phyloP scores from a whole-genome alignment of 2,888 invertebrate genomes.

The Euzophera pinguis region DNA sequence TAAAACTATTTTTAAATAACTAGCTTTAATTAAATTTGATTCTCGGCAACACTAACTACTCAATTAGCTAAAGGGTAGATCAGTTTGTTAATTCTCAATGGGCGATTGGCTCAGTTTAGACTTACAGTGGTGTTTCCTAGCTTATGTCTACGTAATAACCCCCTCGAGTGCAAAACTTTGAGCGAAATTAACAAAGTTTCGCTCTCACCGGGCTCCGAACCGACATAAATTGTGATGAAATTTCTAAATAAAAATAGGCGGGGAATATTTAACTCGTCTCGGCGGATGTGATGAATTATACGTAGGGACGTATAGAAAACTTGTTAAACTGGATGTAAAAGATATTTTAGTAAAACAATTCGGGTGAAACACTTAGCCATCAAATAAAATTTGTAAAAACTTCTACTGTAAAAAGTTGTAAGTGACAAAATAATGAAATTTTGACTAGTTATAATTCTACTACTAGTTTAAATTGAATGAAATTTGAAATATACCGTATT shows the following conservation, averaged over 20 bases:
- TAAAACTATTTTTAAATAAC: not conserved
- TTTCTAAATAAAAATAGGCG: constrained; percentile 34
- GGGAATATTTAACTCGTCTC: constrained; percentile 15
- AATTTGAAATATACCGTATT: no score
- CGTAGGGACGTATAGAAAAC: not conserved
- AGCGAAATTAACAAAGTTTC: constrained; percentile 73
- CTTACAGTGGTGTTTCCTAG: constrained; percentile 11
- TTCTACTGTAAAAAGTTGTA: no score
- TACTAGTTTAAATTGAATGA: no score
- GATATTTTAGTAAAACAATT: no score
- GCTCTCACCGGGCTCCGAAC: constrained; percentile 47
- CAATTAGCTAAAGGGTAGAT: not conserved
- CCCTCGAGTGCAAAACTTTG: constrained; percentile 59
- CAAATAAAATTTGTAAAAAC: no score
- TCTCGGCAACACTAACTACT: not conserved
- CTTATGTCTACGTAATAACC: constrained; percentile 51
- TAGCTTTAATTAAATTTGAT: not conserved
- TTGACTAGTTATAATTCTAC: no score
- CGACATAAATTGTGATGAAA: constrained; percentile 68
- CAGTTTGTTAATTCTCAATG: constrained; percentile 16
- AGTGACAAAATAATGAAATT: no score
- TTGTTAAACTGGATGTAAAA: not conserved
- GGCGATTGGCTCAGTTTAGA: constrained; percentile 17
- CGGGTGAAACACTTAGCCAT: no score
- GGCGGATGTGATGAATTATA: not conserved